Conservation (phyloP, 2,797 vertebrate genomes). For the Thaleichthys pacificus region DNA sequence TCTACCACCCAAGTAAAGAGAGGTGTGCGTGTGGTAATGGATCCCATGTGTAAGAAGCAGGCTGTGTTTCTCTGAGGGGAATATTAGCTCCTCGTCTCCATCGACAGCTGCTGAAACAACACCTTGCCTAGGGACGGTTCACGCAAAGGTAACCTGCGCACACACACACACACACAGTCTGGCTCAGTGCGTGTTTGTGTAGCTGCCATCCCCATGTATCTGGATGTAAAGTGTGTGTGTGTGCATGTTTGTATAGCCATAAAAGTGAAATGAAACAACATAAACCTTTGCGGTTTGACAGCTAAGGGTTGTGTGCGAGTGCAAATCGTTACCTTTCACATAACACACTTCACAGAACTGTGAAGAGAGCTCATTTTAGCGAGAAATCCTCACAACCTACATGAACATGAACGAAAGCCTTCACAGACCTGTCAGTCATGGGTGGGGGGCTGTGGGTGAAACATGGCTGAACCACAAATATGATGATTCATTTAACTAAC, state of each 20-base stretch:
- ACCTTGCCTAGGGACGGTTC: no score
- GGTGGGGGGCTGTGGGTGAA: slow-evolving; percentile 49
- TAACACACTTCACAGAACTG: slow-evolving; percentile 57
- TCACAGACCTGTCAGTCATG: slow-evolving; percentile 53
- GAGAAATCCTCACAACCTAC: slow-evolving; percentile 37
- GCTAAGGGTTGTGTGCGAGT: slow-evolving; percentile 59
- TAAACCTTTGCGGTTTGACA: slow-evolving; percentile 57
- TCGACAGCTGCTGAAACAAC: no score
- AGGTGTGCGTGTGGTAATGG: no score
- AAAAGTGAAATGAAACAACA: slow-evolving; percentile 25
- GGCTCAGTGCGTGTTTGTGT: slow-evolving; percentile 8
- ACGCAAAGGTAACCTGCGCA: slow-evolving; percentile 16
- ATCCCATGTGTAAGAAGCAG: no score
- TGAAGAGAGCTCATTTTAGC: slow-evolving; percentile 51
- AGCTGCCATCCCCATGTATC: background rate
- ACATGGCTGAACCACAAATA: slow-evolving; percentile 47
- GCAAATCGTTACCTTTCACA: slow-evolving; percentile 68
- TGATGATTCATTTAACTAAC: slow-evolving; percentile 60
- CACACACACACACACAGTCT: background rate
- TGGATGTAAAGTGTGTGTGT: background rate
- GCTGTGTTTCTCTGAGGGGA: no score
- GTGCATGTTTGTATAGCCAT: slow-evolving; percentile 48
- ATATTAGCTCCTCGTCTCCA: no score
- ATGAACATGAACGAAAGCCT: slow-evolving; percentile 5
- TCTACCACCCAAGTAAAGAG: no score